Base-by-base conservation (phyloP, 2,888 invertebrate genomes). In the Resseliella maxima region DNA sequence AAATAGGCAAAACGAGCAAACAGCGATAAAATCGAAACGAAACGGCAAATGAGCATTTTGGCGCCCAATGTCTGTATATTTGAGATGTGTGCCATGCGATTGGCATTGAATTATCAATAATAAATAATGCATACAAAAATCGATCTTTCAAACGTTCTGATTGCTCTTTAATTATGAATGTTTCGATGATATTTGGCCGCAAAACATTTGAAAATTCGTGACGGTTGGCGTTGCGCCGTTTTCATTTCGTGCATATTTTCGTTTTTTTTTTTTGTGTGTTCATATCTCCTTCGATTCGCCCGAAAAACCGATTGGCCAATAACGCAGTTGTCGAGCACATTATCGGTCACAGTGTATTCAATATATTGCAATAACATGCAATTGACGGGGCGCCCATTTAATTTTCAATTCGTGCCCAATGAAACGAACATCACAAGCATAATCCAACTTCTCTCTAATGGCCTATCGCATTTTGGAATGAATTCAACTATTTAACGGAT, bases 381-480 rank as follows among this genome's bases (percentile, higher is more conserved):
- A 21, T n/a, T 83, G 83, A 38, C n/a, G 38, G 24, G n/a, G n/a
- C 12, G 41, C 41, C 41, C n/a, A 81, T 81, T 81, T 81, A 38
- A 83, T 83, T 83, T 83, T 83, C 83, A 38, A 83, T 83, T 83
- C 83, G n/a, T 83, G 38, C 83, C 31, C 72, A 83, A n/a, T 83
- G 36, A 83, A 81, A 81, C 81, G 36, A 36, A 81, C n/a, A 81
- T 81, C 35, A 36, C 41, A 21, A n/a, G 83, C n/a, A 83, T 38
- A 83, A 83, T 83, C 36, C 83, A 38, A 38, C 38, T 15, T 72
- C 72, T 31, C 72, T 72, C 31, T 72, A 8, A 38, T 83, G 1
- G 38, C 21, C n/a, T 83, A 38, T 83, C 41, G 2, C 12, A 12
- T 41, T 36, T 83, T 83, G 83, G 83, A 83, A 83, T 83, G 83